Evolutionary conservation across 2,888 invertebrate genomes (phyloP).

Genomic region (Drosophila leonis): DNA sequence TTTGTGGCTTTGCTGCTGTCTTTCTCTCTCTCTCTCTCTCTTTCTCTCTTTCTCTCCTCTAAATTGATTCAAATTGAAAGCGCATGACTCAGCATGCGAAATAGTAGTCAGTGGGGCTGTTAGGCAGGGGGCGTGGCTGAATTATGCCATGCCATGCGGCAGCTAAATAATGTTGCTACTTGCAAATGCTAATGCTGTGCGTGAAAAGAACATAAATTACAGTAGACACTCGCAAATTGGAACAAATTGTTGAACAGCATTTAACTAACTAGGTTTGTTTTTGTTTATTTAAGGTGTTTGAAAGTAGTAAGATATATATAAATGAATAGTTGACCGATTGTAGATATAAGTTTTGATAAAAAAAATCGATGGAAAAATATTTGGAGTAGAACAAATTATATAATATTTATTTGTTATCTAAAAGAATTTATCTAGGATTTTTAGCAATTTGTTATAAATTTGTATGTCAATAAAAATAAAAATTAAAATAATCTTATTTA

Average conservation of each 20-base stretch:
- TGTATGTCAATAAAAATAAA: too few relatives aligned
- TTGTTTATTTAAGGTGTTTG: constrained; percentile 15
- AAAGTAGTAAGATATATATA: constrained; percentile 26
- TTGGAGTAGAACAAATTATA: background rate
- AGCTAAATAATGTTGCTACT: constrained; percentile 34
- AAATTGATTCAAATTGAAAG: constrained; percentile 79
- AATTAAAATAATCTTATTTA: too few relatives aligned
- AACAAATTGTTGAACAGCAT: constrained; percentile 10
- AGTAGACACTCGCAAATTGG: constrained; percentile 14
- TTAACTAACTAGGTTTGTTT: background rate
- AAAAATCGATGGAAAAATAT: background rate
- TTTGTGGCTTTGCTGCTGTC: constrained; percentile 51
- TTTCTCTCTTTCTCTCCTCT: constrained; percentile 32
- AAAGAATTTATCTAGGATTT: too few relatives aligned
- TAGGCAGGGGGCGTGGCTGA: background rate
- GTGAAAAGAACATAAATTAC: constrained; percentile 47
- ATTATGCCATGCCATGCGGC: constrained; percentile 27
- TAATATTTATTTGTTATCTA: background rate
- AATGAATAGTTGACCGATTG: background rate
- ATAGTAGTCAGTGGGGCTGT: constrained; percentile 16
- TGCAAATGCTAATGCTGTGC: constrained; percentile 45
- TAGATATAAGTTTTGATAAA: background rate
- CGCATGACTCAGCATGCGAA: constrained; percentile 76
- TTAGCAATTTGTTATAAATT: too few relatives aligned
- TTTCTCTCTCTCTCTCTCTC: background rate